A percentile compares a stretch with the other conserved stretches of the same genome.
Evolutionary conservation across 2,113 vertebrate genomes (phyloP).

Genomic region (Phrynocephalus versicolor): DNA sequence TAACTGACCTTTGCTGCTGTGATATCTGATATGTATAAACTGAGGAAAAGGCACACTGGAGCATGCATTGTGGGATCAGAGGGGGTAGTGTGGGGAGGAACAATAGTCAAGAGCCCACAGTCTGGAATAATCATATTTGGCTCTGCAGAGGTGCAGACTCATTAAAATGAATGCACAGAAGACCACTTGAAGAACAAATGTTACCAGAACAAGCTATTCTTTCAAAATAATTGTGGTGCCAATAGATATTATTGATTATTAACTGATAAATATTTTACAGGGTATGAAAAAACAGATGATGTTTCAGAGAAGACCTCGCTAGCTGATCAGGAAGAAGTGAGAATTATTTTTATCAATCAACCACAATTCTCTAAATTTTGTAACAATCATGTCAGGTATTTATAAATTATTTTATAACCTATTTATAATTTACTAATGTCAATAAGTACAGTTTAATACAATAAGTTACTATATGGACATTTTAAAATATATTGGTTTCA

Average conservation of each 20-base stretch:
- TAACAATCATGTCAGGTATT: constrained; percentile 94
- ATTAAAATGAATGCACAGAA: no score
- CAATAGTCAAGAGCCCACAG: no score
- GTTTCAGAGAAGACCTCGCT: constrained; percentile 92
- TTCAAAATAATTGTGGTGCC: not conserved
- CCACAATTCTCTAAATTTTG: constrained; percentile 95
- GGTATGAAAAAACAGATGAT: constrained; percentile 96
- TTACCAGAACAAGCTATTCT: not conserved
- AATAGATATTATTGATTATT: not conserved
- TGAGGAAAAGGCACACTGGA: no score
- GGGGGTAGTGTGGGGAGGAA: no score
- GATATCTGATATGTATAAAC: no score
- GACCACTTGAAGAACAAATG: no score
- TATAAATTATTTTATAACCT: not conserved
- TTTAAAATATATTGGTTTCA: not conserved
- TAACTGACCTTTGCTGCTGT: no score
- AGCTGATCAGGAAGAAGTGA: constrained; percentile 93
- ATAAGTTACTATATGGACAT: not conserved
- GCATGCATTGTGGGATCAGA: no score
- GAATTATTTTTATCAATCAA: constrained; percentile 94
- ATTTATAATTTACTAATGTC: not conserved
- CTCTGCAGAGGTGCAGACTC: no score
- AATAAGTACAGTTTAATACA: not conserved
- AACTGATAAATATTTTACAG: constrained; percentile 71
- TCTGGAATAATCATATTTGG: no score